Percentiles rank a stretch among this genome's conserved stretches.
These are phyloP conservation scores for Drosophila pegasa DNA, from an alignment of 2,888 invertebrate species.

Conservation along the genomic window DNA sequence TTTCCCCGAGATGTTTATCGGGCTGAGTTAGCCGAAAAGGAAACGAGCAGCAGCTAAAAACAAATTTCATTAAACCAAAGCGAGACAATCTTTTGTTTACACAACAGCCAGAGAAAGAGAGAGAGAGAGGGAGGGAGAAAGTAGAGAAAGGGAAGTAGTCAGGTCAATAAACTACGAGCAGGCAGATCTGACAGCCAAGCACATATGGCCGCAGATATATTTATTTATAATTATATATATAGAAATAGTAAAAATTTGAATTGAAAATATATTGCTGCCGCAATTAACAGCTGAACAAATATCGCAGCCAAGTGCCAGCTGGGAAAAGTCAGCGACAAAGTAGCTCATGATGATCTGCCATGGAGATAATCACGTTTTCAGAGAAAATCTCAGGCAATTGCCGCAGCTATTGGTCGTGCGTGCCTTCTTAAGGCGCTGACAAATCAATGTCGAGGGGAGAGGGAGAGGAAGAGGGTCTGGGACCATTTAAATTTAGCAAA, in stretches of 20 bases:
- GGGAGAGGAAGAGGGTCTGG: not conserved
- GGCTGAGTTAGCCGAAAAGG: constrained; percentile 2
- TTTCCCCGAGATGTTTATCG: constrained; percentile 26
- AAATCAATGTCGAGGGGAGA: constrained; percentile 64
- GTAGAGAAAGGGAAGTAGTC: too few relatives aligned
- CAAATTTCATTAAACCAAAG: constrained; percentile 15
- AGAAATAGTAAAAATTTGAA: constrained; percentile 57
- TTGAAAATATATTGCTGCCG: constrained; percentile 29
- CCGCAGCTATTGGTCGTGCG: constrained; percentile 22
- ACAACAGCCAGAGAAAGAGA: constrained; percentile 33
- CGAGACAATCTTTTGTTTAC: constrained; percentile 54
- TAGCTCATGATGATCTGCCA: constrained; percentile 17
- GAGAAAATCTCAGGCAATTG: constrained; percentile 33
- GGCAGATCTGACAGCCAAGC: constrained; percentile 16
- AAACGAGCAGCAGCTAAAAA: constrained; percentile 27
- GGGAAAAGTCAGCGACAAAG: constrained; percentile 52
- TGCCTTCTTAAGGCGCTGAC: constrained; percentile 57
- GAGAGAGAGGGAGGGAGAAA: constrained; percentile 4
- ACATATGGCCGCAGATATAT: constrained; percentile 40
- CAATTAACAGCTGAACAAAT: constrained; percentile 78
- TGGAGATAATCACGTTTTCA: constrained; percentile 23
- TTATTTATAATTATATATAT: constrained; percentile 22
- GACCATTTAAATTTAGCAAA: constrained; percentile 71
- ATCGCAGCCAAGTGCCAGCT: constrained; percentile 38
- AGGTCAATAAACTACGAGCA: constrained; percentile 71